Base-by-base conservation (phyloP, 2,888 invertebrate species). In the Oscheius sp. region DNA sequence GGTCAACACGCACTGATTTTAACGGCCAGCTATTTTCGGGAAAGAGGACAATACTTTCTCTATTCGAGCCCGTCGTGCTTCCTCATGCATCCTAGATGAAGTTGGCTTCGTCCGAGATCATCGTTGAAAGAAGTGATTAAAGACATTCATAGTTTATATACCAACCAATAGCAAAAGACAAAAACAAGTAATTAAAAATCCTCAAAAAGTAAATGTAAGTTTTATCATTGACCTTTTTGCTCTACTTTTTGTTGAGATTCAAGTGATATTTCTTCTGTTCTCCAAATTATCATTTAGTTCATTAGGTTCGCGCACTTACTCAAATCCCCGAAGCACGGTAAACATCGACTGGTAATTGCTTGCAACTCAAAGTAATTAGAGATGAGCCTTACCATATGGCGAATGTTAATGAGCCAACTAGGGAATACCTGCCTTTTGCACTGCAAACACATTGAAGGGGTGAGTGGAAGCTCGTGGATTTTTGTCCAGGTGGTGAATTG, bases 331-430 rank as follows among this genome's bases (percentile, higher is more conserved):
- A n/a, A n/a, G n/a, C n/a, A n/a, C n/a, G n/a, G 61, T 61, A 61
- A 61, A 61, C 61, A 61, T 25, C 61, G 61, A 45, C 25, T 45
- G 61, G 42, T 61, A 61, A 61, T 61, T 61, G 42, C 61, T 25
- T n/a, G 27, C 15, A 58, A 20, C 42, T n/a, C n/a, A n/a, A n/a
- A n/a, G 42, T 45, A 61, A 61, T 61, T 61, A 61, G 46, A 61
- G 61, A 61, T 61, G 61, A 61, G 61, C 61, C 29, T 45, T 61
- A 61, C 61, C 61, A 61, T 61, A 61, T 61, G 61, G 42, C 45
- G 57, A n/a, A n/a, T n/a, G n/a, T n/a, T n/a, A n/a, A n/a, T n/a
- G n/a, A n/a, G n/a, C n/a, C n/a, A n/a, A n/a, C n/a, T n/a, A n/a
- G n/a, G n/a, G n/a, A n/a, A n/a, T n/a, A n/a, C n/a, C n/a, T n/a